These are phyloP conservation scores for Petrocephalus microphthalmus DNA, from an alignment of 2,113 vertebrate genomes.

Conservation along the genomic window DNA sequence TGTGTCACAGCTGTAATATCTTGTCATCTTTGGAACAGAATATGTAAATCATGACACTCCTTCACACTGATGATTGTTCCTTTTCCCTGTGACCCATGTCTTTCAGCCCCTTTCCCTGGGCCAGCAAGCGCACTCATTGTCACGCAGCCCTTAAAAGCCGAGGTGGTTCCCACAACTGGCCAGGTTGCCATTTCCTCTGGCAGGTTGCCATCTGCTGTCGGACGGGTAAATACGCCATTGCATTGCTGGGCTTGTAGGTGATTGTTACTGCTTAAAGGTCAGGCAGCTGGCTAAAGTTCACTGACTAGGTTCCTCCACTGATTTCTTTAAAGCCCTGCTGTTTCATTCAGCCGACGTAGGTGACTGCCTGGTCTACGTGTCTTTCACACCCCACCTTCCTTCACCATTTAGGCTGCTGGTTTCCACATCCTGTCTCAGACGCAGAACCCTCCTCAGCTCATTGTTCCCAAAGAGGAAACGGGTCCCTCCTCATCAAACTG, in stretches of 20 bases:
- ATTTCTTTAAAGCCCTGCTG: background rate
- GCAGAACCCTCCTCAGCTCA: slow-evolving; percentile 51
- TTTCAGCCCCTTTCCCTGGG: slow-evolving; percentile 69
- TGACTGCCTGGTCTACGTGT: background rate
- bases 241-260: background rate
- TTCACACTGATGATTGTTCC: background rate
- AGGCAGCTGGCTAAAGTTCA: background rate
- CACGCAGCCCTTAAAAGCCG: slow-evolving; percentile 76
- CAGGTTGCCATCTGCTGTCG: slow-evolving; percentile 69
- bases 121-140: slow-evolving; percentile 76
- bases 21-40: background rate
- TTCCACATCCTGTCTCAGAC: slow-evolving; percentile 63
- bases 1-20: background rate
- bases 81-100: slow-evolving; percentile 1
- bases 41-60: background rate
- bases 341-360: background rate
- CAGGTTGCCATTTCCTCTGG: slow-evolving; percentile 71
- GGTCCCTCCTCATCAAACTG: slow-evolving; percentile 48
- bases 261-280: background rate
- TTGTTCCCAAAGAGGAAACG: slow-evolving; percentile 74
- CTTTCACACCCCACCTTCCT: background rate
- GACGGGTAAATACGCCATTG: slow-evolving; percentile 61
- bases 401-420: slow-evolving; percentile 58
- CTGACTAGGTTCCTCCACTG: background rate
- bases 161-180: slow-evolving; percentile 66